Evolutionary conservation across 2,888 invertebrate species (phyloP).

Genomic region (Thymelicus acteon): DNA sequence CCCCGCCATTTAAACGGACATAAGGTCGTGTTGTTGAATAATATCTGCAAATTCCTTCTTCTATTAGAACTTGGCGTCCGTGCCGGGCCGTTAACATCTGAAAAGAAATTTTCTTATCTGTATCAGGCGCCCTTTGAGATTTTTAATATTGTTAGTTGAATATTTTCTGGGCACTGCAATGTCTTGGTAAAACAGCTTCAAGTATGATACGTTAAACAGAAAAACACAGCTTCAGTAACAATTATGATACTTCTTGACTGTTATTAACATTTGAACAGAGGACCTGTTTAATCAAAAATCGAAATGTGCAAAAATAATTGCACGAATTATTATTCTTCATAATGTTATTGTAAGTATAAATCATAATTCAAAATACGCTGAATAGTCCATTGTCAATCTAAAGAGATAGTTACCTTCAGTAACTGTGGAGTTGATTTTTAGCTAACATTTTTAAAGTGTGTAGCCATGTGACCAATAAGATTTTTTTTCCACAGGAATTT

Average conservation of each 20-base stretch:
- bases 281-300: too few species aligned
- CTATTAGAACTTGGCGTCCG: slow-evolving; percentile 55
- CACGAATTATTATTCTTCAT: too few species aligned
- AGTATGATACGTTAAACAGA: neutral
- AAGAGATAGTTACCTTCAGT: neutral
- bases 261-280: too few species aligned
- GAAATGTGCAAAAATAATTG: too few species aligned
- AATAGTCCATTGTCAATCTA: neutral
- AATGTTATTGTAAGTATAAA: too few species aligned
- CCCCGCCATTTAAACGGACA: slow-evolving; percentile 75
- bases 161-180: neutral
- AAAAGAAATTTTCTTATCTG: slow-evolving; percentile 65
- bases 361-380: too few species aligned
- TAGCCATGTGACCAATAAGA: slow-evolving; percentile 75
- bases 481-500: slow-evolving; percentile 83
- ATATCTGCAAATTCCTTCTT: slow-evolving; percentile 62
- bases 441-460: slow-evolving; percentile 35
- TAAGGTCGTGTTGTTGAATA: slow-evolving; percentile 74
- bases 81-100: slow-evolving; percentile 65
- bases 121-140: slow-evolving; percentile 20
- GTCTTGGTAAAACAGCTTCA: neutral
- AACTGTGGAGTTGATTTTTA: slow-evolving; percentile 1
- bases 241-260: too few species aligned
- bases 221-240: neutral
- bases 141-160: neutral